Evolutionary conservation across 2,113 vertebrate genomes (phyloP).

Genomic region (Percopsis transmontana): DNA sequence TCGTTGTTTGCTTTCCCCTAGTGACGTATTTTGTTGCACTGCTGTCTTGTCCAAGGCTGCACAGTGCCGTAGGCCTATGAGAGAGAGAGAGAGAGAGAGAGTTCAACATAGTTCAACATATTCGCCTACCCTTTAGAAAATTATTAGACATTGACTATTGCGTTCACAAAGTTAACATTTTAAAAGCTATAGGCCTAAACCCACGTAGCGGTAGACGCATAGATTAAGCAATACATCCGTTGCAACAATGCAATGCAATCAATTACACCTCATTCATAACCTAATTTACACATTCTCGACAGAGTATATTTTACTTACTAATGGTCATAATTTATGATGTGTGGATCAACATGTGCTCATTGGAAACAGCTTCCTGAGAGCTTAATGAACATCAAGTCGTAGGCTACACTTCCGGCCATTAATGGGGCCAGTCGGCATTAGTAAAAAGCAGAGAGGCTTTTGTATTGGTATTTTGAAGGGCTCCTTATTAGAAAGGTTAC

Average conservation of each 20-base stretch:
- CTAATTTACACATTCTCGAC: constrained; percentile 66
- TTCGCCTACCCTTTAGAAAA: no score
- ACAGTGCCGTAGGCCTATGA: constrained; percentile 13
- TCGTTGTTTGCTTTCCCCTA: constrained; percentile 51
- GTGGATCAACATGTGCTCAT: constrained; percentile 74
- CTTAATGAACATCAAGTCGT: constrained; percentile 76
- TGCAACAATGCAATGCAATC: constrained; percentile 12
- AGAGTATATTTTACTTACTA: constrained; percentile 64
- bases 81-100: constrained; percentile 38
- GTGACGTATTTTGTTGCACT: constrained; percentile 46
- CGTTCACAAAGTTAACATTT: no score
- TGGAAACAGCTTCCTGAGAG: constrained; percentile 75
- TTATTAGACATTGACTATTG: no score
- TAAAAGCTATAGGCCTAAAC: not conserved
- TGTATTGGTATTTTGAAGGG: constrained; percentile 69
- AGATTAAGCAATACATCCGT: constrained; percentile 48
- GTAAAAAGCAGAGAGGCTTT: constrained; percentile 72
- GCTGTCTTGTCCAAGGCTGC: constrained; percentile 45
- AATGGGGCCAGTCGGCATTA: constrained; percentile 68
- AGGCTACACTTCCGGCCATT: constrained; percentile 78
- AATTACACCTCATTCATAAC: constrained; percentile 72
- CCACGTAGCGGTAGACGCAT: constrained; percentile 50
- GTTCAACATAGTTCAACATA: no score
- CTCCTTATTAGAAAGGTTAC: constrained; percentile 69
- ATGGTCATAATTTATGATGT: constrained; percentile 78